Base-by-base conservation (phyloP, 1,140 invertebrate genomes). In the Drosophila micromelanica region DNA sequence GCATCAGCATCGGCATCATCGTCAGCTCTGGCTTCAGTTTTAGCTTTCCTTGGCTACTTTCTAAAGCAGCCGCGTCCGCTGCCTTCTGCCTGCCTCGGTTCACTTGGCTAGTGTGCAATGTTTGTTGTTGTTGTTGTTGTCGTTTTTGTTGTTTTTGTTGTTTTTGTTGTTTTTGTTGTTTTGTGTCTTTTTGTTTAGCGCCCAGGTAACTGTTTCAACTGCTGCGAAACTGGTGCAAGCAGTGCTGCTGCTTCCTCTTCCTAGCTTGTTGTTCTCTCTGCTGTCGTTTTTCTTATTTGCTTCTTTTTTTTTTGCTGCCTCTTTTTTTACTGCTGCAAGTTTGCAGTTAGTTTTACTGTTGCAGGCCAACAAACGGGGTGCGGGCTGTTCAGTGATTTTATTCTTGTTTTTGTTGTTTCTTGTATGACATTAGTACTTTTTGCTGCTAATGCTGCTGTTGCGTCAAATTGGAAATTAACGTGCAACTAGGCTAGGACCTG, bases 291-390 rank as follows among this genome's bases (percentile, higher is more conserved):
- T 20, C 59, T 32, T n/a, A n/a, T n/a, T n/a, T n/a, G n/a, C n/a
- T n/a, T n/a, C n/a, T n/a, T n/a, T n/a, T n/a, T 52, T 63, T 32
- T 57, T 32, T 49, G 12, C 20, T 52, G 8, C 56, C n/a, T 27
- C 27, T 55, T 60, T 76, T 71, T 73, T 74, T 70, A 17, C 76
- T 75, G 77, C 78, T 78, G 72, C 71, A 77, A 85, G 76, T 86
- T 86, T 82, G 78, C 82, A 87, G 82, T 86, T 86, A 86, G 84
- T 87, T 86, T 77, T 86, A 81, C 82, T 78, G 81, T 76, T 86
- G 71, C 40, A 17, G 32, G 38, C 13, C 52, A n/a, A 13, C 32
- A 13, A n/a, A 7, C 20, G 55, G 12, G 12, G 15, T 55, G 52
- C 52, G 20, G 38, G 38, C 38, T 8, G n/a, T 20, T 27, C 35